Base-by-base conservation (phyloP, 2,888 invertebrate genomes). In the Cyclophora albipunctata region DNA sequence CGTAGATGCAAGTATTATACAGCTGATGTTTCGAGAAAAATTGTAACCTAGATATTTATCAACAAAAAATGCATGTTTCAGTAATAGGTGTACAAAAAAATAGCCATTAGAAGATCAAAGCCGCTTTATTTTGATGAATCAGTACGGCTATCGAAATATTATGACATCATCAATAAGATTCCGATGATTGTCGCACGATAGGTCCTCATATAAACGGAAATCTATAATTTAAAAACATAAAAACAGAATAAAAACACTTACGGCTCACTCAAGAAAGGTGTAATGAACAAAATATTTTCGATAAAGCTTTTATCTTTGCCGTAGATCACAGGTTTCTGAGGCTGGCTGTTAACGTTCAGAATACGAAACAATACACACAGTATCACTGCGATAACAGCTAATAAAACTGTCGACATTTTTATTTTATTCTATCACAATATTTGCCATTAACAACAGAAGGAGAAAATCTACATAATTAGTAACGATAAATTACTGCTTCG, bases 361-460 rank as follows among this genome's bases (percentile, higher is more conserved):
- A 96, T 93, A 77, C 95, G 91, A 77, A 96, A 95, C 62, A 96
- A 90, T 69, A 95, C 91, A 83, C 95, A 95, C 57, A 96, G 87
- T 68, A 96, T 93, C 55, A 96, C 94, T 59, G 95, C 96, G 64
- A 95, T 87, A 53, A 94, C 92, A 56, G 95, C 95, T 66, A 96
- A 84, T 63, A 95, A 89, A 57, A 95, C 95, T 58, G 95, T 94
- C 68, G 95, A 95, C 95, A 95, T 95, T 72, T 55, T 59, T 43
- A 45, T 6, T 35, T 46, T 42, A 45, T 48, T 47, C 41, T 42
- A 37, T 5, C 37, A 44, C 33, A 42, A 49, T 57, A 55, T 58
- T 49, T 53, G 50, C 52, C 45, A 35, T 52, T 53, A 48, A 52
- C 55, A 58, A 48, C 57, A 54, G 63, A 34, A 51, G 60, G 62